A percentile compares a stretch with the other conserved stretches of the same genome.
Evolutionary conservation across 2,888 invertebrate genomes (phyloP).

Genomic region (Dolichopus griseipennis): DNA sequence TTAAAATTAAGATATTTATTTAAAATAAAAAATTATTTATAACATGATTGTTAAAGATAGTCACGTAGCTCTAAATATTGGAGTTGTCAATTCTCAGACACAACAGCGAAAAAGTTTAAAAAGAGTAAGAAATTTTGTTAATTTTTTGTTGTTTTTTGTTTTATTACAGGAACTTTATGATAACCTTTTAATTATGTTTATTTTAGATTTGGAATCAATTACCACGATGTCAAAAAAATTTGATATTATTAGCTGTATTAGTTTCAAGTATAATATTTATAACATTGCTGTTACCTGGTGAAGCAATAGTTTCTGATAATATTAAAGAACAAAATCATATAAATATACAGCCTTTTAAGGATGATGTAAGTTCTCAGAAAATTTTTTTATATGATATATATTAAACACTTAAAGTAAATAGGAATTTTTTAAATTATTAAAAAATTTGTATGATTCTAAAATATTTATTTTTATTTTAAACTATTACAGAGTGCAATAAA

Average conservation of each 20-base stretch:
- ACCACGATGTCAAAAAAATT: constrained; percentile 71
- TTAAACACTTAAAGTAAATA: too few species aligned
- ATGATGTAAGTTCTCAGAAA: constrained; percentile 22
- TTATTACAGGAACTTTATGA: neutral
- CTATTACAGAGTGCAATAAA: too few species aligned
- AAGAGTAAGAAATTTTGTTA: neutral
- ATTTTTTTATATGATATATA: too few species aligned
- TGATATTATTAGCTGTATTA: constrained; percentile 56
- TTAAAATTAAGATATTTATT: too few species aligned
- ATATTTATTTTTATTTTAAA: too few species aligned
- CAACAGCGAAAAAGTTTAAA: neutral
- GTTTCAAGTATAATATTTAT: constrained; percentile 52
- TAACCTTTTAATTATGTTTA: constrained; percentile 6
- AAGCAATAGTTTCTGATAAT: constrained; percentile 29
- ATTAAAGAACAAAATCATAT: constrained; percentile 21
- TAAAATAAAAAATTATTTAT: too few species aligned
- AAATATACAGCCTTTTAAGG: constrained; percentile 27
- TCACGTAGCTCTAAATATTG: neutral
- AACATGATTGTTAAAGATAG: neutral
- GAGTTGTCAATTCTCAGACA: neutral
- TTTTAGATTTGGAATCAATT: constrained; percentile 75
- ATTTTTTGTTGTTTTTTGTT: too few species aligned
- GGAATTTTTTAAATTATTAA: too few species aligned
- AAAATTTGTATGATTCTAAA: too few species aligned
- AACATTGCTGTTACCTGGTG: constrained; percentile 48